Percentiles rank a stretch among this genome's conserved stretches.
Conservation (phyloP, 2,113 vertebrate species). For the Laticauda colubrina region DNA sequence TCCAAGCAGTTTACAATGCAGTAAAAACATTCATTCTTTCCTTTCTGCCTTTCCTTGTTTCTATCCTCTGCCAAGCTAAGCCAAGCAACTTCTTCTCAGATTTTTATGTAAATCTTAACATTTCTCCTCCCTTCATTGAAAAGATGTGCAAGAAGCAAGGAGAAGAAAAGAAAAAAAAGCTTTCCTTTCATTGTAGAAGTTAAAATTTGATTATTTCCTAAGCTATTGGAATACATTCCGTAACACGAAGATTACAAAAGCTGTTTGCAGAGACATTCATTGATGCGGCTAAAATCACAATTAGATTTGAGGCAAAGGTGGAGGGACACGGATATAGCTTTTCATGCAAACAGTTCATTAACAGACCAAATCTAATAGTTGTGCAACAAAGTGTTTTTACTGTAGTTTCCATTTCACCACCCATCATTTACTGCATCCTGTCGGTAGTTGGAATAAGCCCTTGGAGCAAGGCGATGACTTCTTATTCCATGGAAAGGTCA, state of each 20-base stretch:
- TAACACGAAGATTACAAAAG: not conserved
- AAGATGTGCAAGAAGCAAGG: not conserved
- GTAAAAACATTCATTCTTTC: not conserved
- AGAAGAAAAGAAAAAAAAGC: not conserved
- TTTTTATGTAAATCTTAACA: not conserved
- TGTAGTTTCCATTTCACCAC: not conserved
- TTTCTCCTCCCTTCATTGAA: not conserved
- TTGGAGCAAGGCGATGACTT: not conserved
- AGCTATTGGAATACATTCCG: not conserved
- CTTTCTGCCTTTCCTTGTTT: not conserved
- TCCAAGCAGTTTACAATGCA: not conserved
- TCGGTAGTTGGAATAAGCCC: not conserved
- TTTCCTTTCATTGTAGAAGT: not conserved
- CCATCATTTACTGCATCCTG: not conserved
- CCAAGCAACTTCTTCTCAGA: not conserved
- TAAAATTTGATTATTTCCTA: not conserved
- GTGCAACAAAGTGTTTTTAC: not conserved
- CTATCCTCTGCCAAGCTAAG: not conserved
- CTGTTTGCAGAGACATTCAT: not conserved
- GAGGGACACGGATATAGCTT: not conserved
- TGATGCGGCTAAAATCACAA: not conserved
- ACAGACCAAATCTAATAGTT: not conserved
- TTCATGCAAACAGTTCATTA: not conserved
- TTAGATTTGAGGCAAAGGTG: not conserved
- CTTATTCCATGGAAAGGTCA: not conserved